Evolutionary conservation across 1,140 invertebrate species (phyloP).

Genomic region (Drosophila nannoptera): DNA sequence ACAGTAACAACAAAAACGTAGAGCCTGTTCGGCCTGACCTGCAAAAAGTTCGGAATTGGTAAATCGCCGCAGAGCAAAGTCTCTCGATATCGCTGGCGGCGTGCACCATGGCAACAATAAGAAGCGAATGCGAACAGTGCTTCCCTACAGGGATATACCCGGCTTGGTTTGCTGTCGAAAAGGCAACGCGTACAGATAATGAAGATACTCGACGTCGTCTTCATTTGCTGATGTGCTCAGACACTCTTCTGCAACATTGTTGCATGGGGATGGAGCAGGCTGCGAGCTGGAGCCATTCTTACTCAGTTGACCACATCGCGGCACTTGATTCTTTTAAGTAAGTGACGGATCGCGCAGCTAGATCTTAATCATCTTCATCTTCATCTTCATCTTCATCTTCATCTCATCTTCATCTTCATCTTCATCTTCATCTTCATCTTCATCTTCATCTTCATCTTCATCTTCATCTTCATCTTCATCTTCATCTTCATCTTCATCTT

Average conservation of each 20-base stretch:
- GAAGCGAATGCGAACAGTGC: neutral
- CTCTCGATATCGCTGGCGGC: neutral
- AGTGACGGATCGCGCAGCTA: too few relatives aligned
- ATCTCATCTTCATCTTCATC: too few relatives aligned
- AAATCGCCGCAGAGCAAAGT: neutral
- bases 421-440: too few relatives aligned
- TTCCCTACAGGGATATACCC: neutral
- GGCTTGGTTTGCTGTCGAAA: neutral
- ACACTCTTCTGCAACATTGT: constrained; percentile 68
- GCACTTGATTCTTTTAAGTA: constrained; percentile 52
- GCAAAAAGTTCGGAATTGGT: constrained; percentile 29
- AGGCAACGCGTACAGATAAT: constrained; percentile 13
- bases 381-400: too few relatives aligned
- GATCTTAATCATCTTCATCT: too few relatives aligned
- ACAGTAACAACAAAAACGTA: constrained; percentile 9
- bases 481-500: too few relatives aligned
- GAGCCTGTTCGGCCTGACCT: constrained; percentile 25
- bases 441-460: too few relatives aligned
- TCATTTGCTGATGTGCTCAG: constrained; percentile 50
- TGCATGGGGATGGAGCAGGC: constrained; percentile 62
- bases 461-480: too few relatives aligned
- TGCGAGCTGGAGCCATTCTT: neutral
- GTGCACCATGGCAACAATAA: neutral
- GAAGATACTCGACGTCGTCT: constrained; percentile 47
- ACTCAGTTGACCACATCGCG: constrained; percentile 34